phyloP scores from a whole-genome alignment of 2,113 vertebrate genomes.

The Coracopsis vasa region DNA sequence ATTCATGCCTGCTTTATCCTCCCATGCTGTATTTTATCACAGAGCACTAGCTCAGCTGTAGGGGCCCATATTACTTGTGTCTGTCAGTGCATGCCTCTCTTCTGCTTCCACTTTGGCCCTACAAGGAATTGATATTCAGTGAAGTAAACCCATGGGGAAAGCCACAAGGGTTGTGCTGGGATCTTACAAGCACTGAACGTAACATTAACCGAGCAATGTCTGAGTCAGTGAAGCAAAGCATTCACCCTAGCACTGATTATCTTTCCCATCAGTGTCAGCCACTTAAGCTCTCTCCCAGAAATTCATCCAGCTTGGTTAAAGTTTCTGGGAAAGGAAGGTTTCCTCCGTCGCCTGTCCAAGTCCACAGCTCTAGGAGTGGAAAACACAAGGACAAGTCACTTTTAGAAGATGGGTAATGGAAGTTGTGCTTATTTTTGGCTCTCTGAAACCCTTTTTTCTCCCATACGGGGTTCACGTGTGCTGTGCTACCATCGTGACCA shows the following conservation, averaged over 20 bases:
- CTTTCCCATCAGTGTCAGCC: slow-evolving; percentile 55
- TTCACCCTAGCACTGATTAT: slow-evolving; percentile 28
- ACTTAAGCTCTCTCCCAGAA: slow-evolving; percentile 44
- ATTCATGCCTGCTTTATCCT: background rate
- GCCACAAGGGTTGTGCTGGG: slow-evolving; percentile 25
- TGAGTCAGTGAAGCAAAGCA: slow-evolving; percentile 48
- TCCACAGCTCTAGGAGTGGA: background rate
- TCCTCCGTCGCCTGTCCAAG: slow-evolving; percentile 16
- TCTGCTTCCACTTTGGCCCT: background rate
- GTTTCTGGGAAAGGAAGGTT: slow-evolving; percentile 58
- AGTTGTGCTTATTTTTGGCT: background rate
- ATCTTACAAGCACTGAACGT: background rate
- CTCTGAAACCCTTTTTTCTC: background rate
- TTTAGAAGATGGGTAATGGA: background rate
- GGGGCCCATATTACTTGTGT: background rate
- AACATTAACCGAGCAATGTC: slow-evolving; percentile 42
- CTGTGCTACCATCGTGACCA: fast-evolving
- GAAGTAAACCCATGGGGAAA: slow-evolving; percentile 37
- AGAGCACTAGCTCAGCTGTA: background rate
- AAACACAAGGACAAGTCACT: background rate
- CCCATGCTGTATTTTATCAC: background rate
- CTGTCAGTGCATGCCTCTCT: background rate
- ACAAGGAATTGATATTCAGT: background rate
- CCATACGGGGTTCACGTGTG: background rate
- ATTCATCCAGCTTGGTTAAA: slow-evolving; percentile 43